Conservation (phyloP, 2,888 invertebrate genomes). For the Gymnocheta viridis region DNA sequence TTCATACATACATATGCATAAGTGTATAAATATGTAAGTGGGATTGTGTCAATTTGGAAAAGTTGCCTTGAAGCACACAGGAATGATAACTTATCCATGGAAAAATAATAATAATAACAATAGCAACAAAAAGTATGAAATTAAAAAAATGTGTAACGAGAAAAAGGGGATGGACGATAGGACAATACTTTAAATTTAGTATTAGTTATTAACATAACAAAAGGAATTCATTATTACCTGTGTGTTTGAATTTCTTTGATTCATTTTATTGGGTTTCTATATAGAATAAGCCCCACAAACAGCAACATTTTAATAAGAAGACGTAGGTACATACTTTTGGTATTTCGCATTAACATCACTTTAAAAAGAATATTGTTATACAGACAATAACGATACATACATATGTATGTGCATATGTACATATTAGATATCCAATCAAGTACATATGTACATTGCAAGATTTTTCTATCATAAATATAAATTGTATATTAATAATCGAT, state of each 20-base stretch:
- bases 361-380: background rate
- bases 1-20: background rate
- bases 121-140: background rate
- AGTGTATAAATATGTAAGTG: background rate
- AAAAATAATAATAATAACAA: background rate
- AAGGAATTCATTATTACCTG: background rate
- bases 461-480: background rate
- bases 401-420: background rate
- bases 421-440: background rate
- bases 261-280: background rate
- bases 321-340: background rate
- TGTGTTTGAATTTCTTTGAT: background rate
- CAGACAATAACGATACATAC: background rate
- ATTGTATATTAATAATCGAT: slow-evolving; percentile 56
- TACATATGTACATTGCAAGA: background rate
- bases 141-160: slow-evolving; percentile 1
- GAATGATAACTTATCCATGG: slow-evolving; percentile 50
- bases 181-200: slow-evolving; percentile 13
- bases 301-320: background rate
- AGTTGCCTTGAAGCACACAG: slow-evolving; percentile 58
- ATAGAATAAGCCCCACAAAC: background rate
- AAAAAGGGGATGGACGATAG: background rate
- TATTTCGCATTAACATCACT: slow-evolving; percentile 7
- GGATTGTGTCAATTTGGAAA: slow-evolving; percentile 40
- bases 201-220: slow-evolving; percentile 5